These are phyloP conservation scores for Pogoniulus pusillus DNA, from an alignment of 2,797 vertebrate genomes.

Conservation along the genomic window DNA sequence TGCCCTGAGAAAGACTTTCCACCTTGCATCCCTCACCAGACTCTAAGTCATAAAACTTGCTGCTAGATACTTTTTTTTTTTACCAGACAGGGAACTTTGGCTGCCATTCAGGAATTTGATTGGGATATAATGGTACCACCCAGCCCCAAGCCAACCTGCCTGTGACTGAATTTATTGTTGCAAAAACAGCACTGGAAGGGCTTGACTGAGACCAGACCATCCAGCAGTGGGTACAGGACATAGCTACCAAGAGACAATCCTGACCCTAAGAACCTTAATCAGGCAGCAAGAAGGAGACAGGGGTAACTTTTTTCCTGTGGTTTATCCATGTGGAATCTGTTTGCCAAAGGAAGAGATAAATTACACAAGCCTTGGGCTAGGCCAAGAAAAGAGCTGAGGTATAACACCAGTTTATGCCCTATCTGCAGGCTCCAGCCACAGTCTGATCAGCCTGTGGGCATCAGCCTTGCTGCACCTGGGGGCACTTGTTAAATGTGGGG, in stretches of 20 bases:
- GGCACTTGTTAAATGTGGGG: not conserved
- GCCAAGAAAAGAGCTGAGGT: not conserved
- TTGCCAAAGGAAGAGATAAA: constrained; percentile 26
- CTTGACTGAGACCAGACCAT: not conserved
- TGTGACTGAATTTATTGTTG: not conserved
- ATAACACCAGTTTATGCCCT: not conserved
- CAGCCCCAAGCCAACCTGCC: not conserved
- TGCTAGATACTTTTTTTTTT: constrained; percentile 8
- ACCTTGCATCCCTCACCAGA: not conserved
- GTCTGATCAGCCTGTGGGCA: accelerated
- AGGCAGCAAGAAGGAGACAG: not conserved
- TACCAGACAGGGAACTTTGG: constrained; percentile 15
- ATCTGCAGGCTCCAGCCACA: accelerated
- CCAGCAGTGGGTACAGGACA: accelerated
- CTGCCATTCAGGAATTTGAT: constrained; percentile 23
- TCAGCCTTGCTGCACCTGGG: not conserved
- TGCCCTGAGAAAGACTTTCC: not conserved
- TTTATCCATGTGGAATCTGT: not conserved
- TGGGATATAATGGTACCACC: not conserved
- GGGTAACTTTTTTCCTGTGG: not conserved
- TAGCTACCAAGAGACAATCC: not conserved
- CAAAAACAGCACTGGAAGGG: not conserved
- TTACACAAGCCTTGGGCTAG: not conserved
- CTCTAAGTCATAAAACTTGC: constrained; percentile 6
- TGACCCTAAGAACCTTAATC: not conserved